Evolutionary conservation across 2,888 invertebrate genomes (phyloP).

Genomic region (Folsomia candida): DNA sequence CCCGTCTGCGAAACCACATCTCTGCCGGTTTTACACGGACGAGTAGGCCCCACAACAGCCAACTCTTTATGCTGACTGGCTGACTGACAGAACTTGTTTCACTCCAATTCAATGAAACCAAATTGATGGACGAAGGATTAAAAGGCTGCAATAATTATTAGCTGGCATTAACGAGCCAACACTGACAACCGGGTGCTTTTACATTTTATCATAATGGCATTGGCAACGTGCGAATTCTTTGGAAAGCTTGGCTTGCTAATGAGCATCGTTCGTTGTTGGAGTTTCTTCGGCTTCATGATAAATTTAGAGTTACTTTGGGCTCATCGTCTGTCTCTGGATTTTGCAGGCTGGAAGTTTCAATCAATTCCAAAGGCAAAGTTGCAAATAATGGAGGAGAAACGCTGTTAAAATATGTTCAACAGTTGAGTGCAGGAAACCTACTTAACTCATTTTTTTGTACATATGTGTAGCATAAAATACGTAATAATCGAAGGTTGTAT

Average conservation of each 20-base stretch:
- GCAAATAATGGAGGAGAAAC: too few relatives aligned
- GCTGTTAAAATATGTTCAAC: too few relatives aligned
- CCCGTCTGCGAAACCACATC: background rate
- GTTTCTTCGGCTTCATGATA: background rate
- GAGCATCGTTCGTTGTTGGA: background rate
- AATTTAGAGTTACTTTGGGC: background rate
- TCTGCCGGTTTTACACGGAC: too few relatives aligned
- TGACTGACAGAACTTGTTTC: background rate
- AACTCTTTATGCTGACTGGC: background rate
- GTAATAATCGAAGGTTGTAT: too few relatives aligned
- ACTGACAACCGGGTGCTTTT: constrained; percentile 14
- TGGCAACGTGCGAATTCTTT: constrained; percentile 6
- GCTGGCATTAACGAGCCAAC: constrained; percentile 17
- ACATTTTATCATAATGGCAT: constrained; percentile 6
- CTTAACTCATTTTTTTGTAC: too few relatives aligned
- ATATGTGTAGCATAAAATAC: too few relatives aligned
- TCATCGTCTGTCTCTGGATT: too few relatives aligned
- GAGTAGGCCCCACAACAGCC: too few relatives aligned
- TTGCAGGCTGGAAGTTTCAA: too few relatives aligned
- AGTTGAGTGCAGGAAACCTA: too few relatives aligned
- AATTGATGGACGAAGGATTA: constrained; percentile 21
- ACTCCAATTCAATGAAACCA: background rate
- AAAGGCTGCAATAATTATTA: constrained; percentile 21
- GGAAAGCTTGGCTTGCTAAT: constrained; percentile 9
- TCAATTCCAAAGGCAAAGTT: too few relatives aligned